Evolutionary conservation across 2,888 invertebrate species (phyloP), one percentile per base, ranked within the genome.

Genomic region (Hydrotaea diabolus): DNA sequence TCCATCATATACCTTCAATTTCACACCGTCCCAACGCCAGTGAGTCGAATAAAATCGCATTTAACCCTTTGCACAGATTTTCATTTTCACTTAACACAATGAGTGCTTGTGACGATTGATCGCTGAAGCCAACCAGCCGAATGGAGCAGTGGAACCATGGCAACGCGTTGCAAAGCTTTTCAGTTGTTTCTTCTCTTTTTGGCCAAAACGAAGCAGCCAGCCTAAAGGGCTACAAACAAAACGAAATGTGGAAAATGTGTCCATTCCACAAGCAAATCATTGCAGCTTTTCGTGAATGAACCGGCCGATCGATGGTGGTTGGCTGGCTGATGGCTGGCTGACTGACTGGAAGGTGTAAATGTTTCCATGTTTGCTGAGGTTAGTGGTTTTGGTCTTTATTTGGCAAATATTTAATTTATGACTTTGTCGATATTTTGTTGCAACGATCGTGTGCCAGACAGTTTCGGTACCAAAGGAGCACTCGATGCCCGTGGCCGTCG

Each of bases 331-430:
- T n/a, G n/a, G n/a, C n/a, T n/a, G n/a, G n/a, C n/a, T n/a, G n/a
- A n/a, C n/a, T n/a, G n/a, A n/a, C n/a, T n/a, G n/a, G n/a, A n/a
- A n/a, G n/a, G 84, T 84, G 84, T 85, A 73, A 80, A 82, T 84
- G 77, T 85, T 86, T 85, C 53, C 82, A 77, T 66, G 80, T 81
- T 78, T 59, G 13, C 77, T 64, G 73, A 74, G 64, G 81, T 74
- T 31, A 7, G 31, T 72, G 71, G 8, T 57, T 3, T 69, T 43
- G 39, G 62, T 77, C 59, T 86, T 78, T 73, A 79, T 87, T 85
- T 83, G 57, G 87, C 88, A 90, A 90, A 90, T 90, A 89, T 89
- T 89, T 90, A 90, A 91, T 91, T 91, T 91, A 91, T 91, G 90
- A 87, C 90, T 90, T 88, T 90, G 88, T 80, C 89, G 91, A 91